A percentile compares a stretch with the other conserved stretches of the same genome.
phyloP scores from a whole-genome alignment of 2,888 invertebrate genomes.

The Elysia crispata region DNA sequence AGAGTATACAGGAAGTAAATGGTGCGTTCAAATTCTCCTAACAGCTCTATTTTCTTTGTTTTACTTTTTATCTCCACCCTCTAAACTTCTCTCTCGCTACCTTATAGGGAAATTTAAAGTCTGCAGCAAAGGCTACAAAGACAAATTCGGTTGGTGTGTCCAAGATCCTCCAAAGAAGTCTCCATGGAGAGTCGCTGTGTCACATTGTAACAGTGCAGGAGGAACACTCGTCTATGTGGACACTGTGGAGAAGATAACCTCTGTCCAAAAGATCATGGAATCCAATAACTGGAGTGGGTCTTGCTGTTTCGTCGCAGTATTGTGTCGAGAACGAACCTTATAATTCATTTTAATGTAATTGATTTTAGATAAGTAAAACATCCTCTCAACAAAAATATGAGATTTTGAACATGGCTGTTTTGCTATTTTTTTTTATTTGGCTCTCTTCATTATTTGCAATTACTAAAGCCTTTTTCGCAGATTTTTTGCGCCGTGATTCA shows the following conservation, averaged over 20 bases:
- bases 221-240: slow-evolving; percentile 40
- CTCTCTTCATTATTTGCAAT: too few species aligned
- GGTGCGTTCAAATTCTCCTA: too few species aligned
- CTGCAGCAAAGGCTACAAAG: slow-evolving; percentile 35
- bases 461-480: too few species aligned
- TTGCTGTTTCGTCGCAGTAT: too few species aligned
- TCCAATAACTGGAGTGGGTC: slow-evolving; percentile 23
- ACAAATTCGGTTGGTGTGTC: slow-evolving; percentile 26
- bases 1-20: too few species aligned
- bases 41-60: not conserved
- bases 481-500: too few species aligned
- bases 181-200: slow-evolving; percentile 37
- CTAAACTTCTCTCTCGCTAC: not conserved
- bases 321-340: too few species aligned
- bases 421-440: too few species aligned
- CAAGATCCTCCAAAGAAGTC: not conserved
- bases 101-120: slow-evolving; percentile 29
- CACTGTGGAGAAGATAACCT: slow-evolving; percentile 22
- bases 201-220: slow-evolving; percentile 38
- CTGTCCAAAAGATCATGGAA: slow-evolving; percentile 23
- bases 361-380: too few species aligned
- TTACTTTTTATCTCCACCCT: not conserved
- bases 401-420: too few species aligned
- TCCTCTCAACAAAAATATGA: too few species aligned
- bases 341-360: too few species aligned